phyloP scores from a whole-genome alignment of 2,797 vertebrate species.

The Xerus rutilus region DNA sequence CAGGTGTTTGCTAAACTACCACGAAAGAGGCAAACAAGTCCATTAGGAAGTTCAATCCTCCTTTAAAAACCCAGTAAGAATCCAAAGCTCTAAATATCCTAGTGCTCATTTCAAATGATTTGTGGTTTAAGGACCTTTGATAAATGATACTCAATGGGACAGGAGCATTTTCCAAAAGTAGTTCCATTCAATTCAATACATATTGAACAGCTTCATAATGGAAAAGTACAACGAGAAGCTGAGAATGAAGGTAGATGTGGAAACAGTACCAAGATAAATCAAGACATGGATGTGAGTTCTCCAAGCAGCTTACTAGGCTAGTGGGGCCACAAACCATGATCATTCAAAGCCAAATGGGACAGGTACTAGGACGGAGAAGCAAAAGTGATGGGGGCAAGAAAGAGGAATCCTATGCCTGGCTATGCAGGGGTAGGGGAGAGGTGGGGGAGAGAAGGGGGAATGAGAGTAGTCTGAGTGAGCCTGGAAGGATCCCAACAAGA shows the following conservation, averaged over 20 bases:
- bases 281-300: neutral
- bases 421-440: neutral
- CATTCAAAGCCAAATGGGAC: neutral
- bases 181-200: neutral
- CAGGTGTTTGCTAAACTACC: neutral
- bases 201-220: neutral
- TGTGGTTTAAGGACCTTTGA: slow-evolving; percentile 22
- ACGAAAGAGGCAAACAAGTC: neutral
- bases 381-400: neutral
- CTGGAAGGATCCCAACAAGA: neutral
- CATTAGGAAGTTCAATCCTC: neutral
- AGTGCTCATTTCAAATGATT: neutral
- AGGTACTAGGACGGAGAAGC: neutral
- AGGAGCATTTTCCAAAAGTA: neutral
- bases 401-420: neutral
- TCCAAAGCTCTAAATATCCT: neutral
- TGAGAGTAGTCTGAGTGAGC: neutral
- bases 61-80: neutral
- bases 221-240: neutral
- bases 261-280: neutral
- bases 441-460: too few relatives aligned
- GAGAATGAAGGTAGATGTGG: neutral
- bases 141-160: neutral
- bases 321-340: too few relatives aligned
- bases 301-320: neutral